phyloP scores from a whole-genome alignment of 2,888 invertebrate genomes.

The Parnassius orleans region DNA sequence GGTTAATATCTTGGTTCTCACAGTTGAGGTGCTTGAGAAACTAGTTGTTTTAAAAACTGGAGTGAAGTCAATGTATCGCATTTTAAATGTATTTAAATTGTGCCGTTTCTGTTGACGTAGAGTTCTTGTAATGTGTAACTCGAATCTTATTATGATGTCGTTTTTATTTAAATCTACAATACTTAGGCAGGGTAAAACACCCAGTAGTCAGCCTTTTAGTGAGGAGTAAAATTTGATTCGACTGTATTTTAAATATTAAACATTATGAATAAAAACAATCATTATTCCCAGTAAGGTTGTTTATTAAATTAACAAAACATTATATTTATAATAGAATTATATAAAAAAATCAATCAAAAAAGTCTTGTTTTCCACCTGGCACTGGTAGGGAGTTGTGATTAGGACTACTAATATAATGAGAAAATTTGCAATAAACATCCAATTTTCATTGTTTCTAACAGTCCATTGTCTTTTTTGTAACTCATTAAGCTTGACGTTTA shows the following conservation, averaged over 20 bases:
- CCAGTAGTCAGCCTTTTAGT: no score
- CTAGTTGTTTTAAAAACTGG: slow-evolving; percentile 78
- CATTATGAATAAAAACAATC: no score
- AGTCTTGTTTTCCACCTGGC: neutral
- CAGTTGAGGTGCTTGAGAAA: slow-evolving; percentile 73
- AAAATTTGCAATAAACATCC: slow-evolving; percentile 10
- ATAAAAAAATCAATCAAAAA: no score
- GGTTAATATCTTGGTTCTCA: slow-evolving; percentile 72
- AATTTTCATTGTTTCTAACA: slow-evolving; percentile 14
- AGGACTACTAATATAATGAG: slow-evolving; percentile 5
- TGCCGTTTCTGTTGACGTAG: slow-evolving; percentile 57
- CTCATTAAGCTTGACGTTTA: slow-evolving; percentile 14
- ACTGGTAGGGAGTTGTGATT: neutral
- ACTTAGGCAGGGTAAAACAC: no score
- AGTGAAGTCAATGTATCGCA: slow-evolving; percentile 74
- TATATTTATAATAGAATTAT: no score
- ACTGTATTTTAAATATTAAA: no score
- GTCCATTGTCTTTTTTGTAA: slow-evolving; percentile 22
- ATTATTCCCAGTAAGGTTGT: no score
- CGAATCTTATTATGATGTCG: slow-evolving; percentile 37
- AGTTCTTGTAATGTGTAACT: slow-evolving; percentile 40
- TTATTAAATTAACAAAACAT: no score
- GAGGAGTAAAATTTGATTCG: no score
- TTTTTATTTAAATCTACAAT: slow-evolving; percentile 46
- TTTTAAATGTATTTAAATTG: slow-evolving; percentile 75